Base-by-base conservation (phyloP, 2,888 invertebrate genomes). In the Carcina quercana region DNA sequence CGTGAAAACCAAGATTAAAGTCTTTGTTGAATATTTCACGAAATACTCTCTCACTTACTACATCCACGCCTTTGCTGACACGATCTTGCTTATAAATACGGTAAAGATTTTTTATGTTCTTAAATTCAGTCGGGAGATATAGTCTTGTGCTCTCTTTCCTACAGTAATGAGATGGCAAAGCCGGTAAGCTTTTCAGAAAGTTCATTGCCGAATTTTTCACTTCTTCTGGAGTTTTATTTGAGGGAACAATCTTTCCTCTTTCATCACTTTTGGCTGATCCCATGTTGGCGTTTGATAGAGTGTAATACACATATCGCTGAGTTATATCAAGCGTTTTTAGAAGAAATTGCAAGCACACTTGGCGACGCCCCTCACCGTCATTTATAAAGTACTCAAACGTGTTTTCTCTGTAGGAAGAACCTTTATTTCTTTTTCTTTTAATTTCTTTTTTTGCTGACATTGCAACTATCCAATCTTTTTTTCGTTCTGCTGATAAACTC, bases 101-200 rank as follows among this genome's bases (percentile, higher is more conserved):
- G 11, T 27, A 27, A n/a, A 27, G 19, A 15, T 36, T 36, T 12
- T 25, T 19, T 13, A 36, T 32, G 25, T 36, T 36, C 30, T 35
- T 35, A 28, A 31, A 35, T 26, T 40, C 40, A 12, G 8, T 25
- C 5, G 35, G 35, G n/a, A 37, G 28, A 28, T 37, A 37, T 28
- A 37, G 24, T 25, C 28, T 29, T 12, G 34, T 40, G 28, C 21
- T 30, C 15, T 37, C 37, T 22, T 35, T 40, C 8, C 40, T 25
- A 19, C 37, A 37, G 25, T 37, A 40, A 27, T 40, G 37, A 5
- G 40, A 40, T 3, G 40, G 32, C 13, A 40, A 21, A 6, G 31
- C 32, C 17, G 36, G 32, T 30, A 42, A 36, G 8, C 15, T 11
- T 30, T 38, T 30, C 13, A 39, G 34, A 30, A 34, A 35, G 15